Conservation (phyloP, 2,113 vertebrate species). For the Amblyopsis rosae region DNA sequence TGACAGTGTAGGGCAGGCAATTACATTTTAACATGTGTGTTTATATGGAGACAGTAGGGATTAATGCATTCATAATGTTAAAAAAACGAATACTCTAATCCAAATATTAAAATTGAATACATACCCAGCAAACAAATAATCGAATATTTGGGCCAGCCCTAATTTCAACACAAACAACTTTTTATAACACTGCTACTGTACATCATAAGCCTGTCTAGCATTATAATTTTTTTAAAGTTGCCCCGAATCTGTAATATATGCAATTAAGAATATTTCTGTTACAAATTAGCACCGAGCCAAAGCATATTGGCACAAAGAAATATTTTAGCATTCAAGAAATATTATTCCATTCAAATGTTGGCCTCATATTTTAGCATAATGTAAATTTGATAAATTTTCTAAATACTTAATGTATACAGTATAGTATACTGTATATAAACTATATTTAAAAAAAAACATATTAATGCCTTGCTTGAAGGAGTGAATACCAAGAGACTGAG, state of each 20-base stretch:
- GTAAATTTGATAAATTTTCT: neutral
- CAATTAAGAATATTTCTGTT: slow-evolving; percentile 9
- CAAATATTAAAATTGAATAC: too few relatives aligned
- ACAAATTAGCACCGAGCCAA: slow-evolving; percentile 23
- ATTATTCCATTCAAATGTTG: slow-evolving; percentile 6
- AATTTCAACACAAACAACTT: too few relatives aligned
- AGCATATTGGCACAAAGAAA: neutral
- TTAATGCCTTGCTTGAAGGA: slow-evolving; percentile 1
- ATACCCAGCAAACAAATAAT: too few relatives aligned
- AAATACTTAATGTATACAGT: neutral
- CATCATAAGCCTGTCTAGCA: slow-evolving; percentile 2
- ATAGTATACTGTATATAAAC: neutral
- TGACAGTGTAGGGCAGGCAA: too few relatives aligned
- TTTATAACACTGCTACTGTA: neutral
- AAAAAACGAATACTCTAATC: too few relatives aligned
- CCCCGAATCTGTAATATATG: slow-evolving; percentile 16
- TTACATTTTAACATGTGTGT: too few relatives aligned
- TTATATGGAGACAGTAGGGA: too few relatives aligned
- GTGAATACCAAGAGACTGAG: neutral
- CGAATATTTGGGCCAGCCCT: too few relatives aligned
- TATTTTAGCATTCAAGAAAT: neutral
- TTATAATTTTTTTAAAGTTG: slow-evolving; percentile 9
- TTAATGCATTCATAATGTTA: too few relatives aligned
- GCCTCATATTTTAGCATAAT: neutral
- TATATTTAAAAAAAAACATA: too few relatives aligned